Conservation (phyloP, 2,888 invertebrate genomes). For the Eilema depressum region DNA sequence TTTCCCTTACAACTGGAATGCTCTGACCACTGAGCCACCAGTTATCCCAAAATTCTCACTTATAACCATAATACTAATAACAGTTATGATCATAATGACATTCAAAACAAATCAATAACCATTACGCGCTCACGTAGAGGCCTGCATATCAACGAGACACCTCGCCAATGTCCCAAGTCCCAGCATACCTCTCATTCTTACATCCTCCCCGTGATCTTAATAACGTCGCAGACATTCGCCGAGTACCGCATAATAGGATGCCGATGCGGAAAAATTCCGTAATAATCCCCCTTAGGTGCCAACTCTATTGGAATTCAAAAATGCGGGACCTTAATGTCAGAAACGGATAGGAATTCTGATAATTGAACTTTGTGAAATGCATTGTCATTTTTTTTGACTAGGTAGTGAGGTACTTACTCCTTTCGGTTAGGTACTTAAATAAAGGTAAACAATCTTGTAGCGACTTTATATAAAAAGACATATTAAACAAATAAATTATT, state of each 20-base stretch:
- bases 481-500: too few relatives aligned
- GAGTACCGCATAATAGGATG: conserved; percentile 73
- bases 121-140: conserved; percentile 11
- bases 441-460: too few relatives aligned
- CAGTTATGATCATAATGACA: neutral
- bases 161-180: conserved; percentile 35
- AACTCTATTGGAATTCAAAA: conserved; percentile 78
- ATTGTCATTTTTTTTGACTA: conserved; percentile 27
- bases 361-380: conserved; percentile 40
- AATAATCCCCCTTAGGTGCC: conserved; percentile 67
- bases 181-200: conserved; percentile 48
- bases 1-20: too few relatives aligned
- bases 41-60: neutral
- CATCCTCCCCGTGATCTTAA: conserved; percentile 60
- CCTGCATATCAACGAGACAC: conserved; percentile 46
- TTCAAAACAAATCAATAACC: conserved; percentile 21
- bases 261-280: conserved; percentile 79
- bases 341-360: conserved; percentile 53
- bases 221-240: conserved; percentile 63
- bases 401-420: neutral
- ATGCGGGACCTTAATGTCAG: conserved; percentile 56
- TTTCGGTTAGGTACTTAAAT: too few relatives aligned
- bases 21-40: too few relatives aligned
- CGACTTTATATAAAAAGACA: too few relatives aligned
- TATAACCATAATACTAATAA: neutral